Evolutionary conservation across 2,888 invertebrate genomes (phyloP).

Genomic region (Pheosia gnoma): DNA sequence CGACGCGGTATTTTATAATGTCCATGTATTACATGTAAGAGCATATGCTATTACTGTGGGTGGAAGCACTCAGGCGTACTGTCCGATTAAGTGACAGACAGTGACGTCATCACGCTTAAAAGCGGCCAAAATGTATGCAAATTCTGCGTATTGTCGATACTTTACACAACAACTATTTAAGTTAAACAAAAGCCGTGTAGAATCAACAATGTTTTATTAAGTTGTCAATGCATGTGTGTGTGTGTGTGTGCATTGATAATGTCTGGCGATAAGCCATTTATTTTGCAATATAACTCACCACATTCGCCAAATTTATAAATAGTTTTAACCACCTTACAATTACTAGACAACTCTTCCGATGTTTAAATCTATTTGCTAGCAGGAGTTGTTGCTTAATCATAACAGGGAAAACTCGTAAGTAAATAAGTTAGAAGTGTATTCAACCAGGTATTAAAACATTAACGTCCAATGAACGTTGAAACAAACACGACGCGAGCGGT

Average conservation of each 20-base stretch:
- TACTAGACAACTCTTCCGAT: too few relatives aligned
- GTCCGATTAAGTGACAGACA: constrained; percentile 1
- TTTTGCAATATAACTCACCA: background rate
- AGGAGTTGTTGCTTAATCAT: too few relatives aligned
- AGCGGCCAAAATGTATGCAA: constrained; percentile 3
- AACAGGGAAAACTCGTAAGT: too few relatives aligned
- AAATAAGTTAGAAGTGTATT: too few relatives aligned
- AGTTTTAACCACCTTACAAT: too few relatives aligned
- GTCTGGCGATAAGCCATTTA: background rate
- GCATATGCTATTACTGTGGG: too few relatives aligned
- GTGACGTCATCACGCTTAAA: constrained; percentile 2
- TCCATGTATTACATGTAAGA: too few relatives aligned
- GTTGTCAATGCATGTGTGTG: background rate
- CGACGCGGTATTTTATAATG: too few relatives aligned
- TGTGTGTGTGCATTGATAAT: background rate
- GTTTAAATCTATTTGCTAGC: too few relatives aligned
- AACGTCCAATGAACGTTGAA: background rate
- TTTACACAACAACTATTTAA: background rate
- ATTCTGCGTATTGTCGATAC: background rate
- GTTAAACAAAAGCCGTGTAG: background rate
- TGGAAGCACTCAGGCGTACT: background rate
- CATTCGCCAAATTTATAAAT: too few relatives aligned
- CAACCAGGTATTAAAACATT: background rate
- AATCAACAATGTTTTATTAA: constrained; percentile 1
- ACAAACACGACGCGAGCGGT: background rate